These are phyloP conservation scores for Paracentrotus lividus DNA, from an alignment of 53 echinoderm and acorn worm species.

Conservation along the genomic window DNA sequence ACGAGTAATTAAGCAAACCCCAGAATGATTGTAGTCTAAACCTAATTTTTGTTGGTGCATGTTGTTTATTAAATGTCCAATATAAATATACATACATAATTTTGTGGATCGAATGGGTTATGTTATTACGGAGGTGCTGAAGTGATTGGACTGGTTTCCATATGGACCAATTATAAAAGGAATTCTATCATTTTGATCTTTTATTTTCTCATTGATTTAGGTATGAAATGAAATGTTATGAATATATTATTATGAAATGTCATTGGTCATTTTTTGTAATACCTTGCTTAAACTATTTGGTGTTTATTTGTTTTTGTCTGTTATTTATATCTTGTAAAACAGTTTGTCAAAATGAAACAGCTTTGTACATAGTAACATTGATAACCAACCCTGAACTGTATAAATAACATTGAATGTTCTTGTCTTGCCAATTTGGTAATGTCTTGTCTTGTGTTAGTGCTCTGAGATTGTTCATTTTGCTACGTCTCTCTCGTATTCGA, in stretches of 20 bases:
- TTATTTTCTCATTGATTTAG: conserved; percentile 37
- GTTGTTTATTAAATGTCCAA: neutral
- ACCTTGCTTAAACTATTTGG: conserved; percentile 53
- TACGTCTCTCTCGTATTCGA: conserved; percentile 57
- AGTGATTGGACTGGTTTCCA: neutral
- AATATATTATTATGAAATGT: conserved; percentile 46
- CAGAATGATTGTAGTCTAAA: conserved; percentile 1
- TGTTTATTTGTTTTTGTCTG: conserved; percentile 41
- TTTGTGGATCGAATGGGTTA: neutral
- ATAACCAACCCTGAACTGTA: conserved; percentile 49
- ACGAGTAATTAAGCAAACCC: no score
- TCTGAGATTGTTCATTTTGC: conserved; percentile 62
- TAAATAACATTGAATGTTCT: conserved; percentile 51
- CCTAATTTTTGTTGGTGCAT: neutral
- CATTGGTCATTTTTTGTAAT: conserved; percentile 39
- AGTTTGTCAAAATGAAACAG: conserved; percentile 42
- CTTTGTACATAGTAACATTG: conserved; percentile 52
- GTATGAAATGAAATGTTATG: conserved; percentile 32
- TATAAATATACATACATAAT: neutral
- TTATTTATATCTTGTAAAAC: conserved; percentile 65
- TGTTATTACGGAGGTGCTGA: neutral
- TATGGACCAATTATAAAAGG: conserved; percentile 24
- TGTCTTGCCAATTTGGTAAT: conserved; percentile 71
- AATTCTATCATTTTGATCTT: neutral
- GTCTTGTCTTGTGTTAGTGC: conserved; percentile 63